Evolutionary conservation across 2,797 vertebrate genomes (phyloP).

Genomic region (Miichthys miiuy): DNA sequence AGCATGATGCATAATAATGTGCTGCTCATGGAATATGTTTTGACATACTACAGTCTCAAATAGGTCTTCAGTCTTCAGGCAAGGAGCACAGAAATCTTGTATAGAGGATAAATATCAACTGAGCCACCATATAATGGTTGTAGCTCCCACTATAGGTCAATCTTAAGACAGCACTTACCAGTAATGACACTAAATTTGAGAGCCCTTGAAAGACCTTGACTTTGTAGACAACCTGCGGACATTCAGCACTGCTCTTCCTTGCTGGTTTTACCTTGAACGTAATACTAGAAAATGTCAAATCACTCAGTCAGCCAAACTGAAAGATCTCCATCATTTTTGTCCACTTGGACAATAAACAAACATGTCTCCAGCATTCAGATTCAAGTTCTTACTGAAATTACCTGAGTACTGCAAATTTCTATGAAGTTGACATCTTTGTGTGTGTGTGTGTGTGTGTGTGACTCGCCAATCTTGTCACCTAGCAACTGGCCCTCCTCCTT

Average conservation of each 20-base stretch:
- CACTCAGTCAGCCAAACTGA: background rate
- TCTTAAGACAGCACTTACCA: background rate
- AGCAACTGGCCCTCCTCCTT: constrained; percentile 80
- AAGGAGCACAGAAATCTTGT: background rate
- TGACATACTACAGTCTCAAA: background rate
- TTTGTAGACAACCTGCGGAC: background rate
- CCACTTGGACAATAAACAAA: constrained; percentile 5
- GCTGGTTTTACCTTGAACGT: background rate
- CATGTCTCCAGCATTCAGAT: constrained; percentile 9
- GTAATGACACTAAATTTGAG: background rate
- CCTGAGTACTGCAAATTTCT: constrained; percentile 47
- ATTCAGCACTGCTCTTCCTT: background rate
- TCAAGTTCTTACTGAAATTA: constrained; percentile 29
- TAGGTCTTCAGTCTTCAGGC: background rate
- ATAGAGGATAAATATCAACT: background rate
- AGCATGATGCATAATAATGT: constrained; percentile 31
- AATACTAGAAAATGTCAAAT: background rate
- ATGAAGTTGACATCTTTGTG: constrained; percentile 48
- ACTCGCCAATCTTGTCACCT: constrained; percentile 77
- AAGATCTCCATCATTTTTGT: background rate
- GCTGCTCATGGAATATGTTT: constrained; percentile 1
- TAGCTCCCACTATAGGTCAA: background rate
- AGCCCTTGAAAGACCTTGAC: background rate
- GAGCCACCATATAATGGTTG: background rate
- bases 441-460: background rate